A percentile compares a stretch with the other conserved stretches of the same genome.
These are phyloP conservation scores for Araneus ventricosus DNA, from an alignment of 1,140 invertebrate genomes.

Conservation along the genomic window DNA sequence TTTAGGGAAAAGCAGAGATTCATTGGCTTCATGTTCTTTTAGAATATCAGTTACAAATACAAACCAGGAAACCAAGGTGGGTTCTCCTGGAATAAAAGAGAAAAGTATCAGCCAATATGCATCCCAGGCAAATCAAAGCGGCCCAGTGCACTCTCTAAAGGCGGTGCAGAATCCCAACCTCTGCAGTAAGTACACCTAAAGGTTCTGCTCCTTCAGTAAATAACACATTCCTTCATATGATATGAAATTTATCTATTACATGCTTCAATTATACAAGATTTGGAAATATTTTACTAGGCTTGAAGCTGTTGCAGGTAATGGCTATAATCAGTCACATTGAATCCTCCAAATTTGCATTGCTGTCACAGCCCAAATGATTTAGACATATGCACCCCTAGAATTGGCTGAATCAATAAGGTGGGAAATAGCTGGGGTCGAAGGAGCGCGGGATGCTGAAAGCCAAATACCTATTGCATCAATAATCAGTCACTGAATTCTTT, in stretches of 20 bases:
- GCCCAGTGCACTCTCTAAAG: no score
- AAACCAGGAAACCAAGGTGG: constrained; percentile 88
- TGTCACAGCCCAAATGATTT: no score
- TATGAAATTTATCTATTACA: neutral
- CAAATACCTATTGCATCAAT: neutral
- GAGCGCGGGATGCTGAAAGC: neutral
- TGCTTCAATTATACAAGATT: neutral
- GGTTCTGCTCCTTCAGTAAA: neutral
- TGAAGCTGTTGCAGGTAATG: neutral
- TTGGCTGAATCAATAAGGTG: neutral
- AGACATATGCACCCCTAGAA: no score
- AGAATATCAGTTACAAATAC: constrained; percentile 99
- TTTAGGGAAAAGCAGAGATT: constrained; percentile 94
- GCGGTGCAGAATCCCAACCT: no score
- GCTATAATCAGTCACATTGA: neutral
- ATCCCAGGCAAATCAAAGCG: neutral
- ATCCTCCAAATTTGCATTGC: neutral
- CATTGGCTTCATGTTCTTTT: constrained; percentile 93
- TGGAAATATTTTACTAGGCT: neutral
- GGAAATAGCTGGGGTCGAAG: neutral
- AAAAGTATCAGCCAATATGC: neutral
- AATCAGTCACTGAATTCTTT: neutral
- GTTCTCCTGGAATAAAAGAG: constrained; percentile 51
- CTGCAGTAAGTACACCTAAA: constrained; percentile 79
- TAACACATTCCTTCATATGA: neutral